phyloP scores from a whole-genome alignment of 2,888 invertebrate genomes.

The Villa cingulata region DNA sequence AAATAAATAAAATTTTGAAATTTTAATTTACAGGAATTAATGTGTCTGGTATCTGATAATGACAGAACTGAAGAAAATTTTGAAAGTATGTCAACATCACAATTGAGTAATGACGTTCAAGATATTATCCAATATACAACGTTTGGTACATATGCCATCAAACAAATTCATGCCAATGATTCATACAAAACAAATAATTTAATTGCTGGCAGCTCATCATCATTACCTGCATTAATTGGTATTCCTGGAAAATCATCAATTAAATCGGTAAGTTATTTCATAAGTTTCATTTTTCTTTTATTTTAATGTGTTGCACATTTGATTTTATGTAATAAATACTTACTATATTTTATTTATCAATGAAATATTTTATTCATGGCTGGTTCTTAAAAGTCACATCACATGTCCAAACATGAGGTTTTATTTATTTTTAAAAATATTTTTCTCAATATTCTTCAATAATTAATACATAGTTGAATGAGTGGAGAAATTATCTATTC shows the following conservation, averaged over 20 bases:
- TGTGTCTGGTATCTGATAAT: slow-evolving; percentile 36
- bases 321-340: no score
- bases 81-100: slow-evolving; percentile 29
- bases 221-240: slow-evolving; percentile 25
- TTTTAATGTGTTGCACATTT: not conserved
- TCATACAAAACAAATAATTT: slow-evolving; percentile 9
- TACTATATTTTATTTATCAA: no score
- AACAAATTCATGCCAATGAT: slow-evolving; percentile 23
- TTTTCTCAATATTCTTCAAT: no score
- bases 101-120: slow-evolving; percentile 19
- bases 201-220: slow-evolving; percentile 25
- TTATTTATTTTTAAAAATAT: no score
- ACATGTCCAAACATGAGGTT: no score
- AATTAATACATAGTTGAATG: no score
- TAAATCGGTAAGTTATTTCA: slow-evolving; percentile 38
- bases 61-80: slow-evolving; percentile 29
- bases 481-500: no score
- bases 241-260: slow-evolving; percentile 33
- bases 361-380: no score
- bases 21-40: slow-evolving; percentile 33
- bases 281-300: no score
- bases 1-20: no score
- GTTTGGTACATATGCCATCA: slow-evolving; percentile 37
- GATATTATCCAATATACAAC: slow-evolving; percentile 30
- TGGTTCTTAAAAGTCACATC: no score